Base-by-base conservation (phyloP, 2,888 invertebrate genomes). In the Balanococcus diminutus region DNA sequence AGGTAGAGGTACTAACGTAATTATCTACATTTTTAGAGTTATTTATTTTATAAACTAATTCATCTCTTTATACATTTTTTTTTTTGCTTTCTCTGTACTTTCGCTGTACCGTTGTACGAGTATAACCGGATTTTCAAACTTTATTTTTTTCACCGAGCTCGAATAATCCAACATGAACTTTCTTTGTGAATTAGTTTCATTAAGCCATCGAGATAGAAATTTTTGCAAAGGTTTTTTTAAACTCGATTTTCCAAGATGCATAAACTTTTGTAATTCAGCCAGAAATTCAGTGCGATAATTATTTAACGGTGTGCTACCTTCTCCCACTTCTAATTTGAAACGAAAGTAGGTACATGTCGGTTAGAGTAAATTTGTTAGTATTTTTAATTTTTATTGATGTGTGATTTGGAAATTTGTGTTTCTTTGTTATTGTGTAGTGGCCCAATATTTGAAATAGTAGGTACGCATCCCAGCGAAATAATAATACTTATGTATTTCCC, bases 151-250 rank as follows among this genome's bases (percentile, higher is more conserved):
- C 16, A 16, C 28, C 28, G 16, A 31, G 31, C 72, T 72, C 2
- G 25, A 79, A 79, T 79, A 36, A 31, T 36, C 11, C 36, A 11
- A 79, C 72, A 11, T 79, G 25, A 36, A 36, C 75, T 79, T 79
- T 79, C 36, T 79, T 79, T 79, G 75, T 79, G 36, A 79, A 79
- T 79, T 79, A 22, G 36, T 36, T 79, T 79, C 75, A 36, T 79
- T 36, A 79, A 28, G 14, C 31, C 72, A 25, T 72, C 67, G 67
- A 72, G 67, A 72, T 72, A 72, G 31, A 31, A 31, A 31, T 72
- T 72, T 72, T 72, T 72, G 19, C 11, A 28, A 28, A 22, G 11
- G 25, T 5, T 28, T 32, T 72, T 72, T 19, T 61, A 61, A 72
- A 72, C 16, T 32, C 31, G 1, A 31, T n/a, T 31, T 72, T 72